Conservation (phyloP, 2,888 invertebrate species). For the Mythimna vitellina region DNA sequence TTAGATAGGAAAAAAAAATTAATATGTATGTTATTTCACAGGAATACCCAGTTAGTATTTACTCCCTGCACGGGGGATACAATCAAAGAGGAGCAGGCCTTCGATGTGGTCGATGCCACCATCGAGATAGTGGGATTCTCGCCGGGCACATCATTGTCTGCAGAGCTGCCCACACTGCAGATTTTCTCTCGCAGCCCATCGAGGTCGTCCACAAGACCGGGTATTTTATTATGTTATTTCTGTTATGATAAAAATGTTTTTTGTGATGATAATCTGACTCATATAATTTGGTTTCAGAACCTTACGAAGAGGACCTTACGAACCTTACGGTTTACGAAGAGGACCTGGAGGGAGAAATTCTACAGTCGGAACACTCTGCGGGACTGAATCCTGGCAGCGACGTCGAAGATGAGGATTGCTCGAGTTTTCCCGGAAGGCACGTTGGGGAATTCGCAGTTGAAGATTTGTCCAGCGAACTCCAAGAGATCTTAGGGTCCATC, state of each 20-base stretch:
- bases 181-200: neutral
- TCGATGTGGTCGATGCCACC: neutral
- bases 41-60: too few species aligned
- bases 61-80: too few species aligned
- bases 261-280: neutral
- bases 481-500: neutral
- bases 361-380: neutral
- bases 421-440: neutral
- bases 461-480: constrained; percentile 3
- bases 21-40: too few species aligned
- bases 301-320: neutral
- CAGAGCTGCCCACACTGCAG: neutral
- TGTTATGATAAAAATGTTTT: neutral
- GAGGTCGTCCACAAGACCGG: neutral
- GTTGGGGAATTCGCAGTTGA: constrained; percentile 5
- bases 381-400: constrained; percentile 13
- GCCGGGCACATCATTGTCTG: neutral
- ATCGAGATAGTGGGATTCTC: neutral
- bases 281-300: constrained; percentile 5
- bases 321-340: neutral
- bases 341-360: constrained; percentile 6
- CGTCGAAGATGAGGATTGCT: constrained; percentile 12
- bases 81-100: too few species aligned
- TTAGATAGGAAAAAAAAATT: too few species aligned
- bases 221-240: neutral